These are phyloP conservation scores for Armadillidium nasatum DNA, from an alignment of 1,140 invertebrate species.

Conservation along the genomic window DNA sequence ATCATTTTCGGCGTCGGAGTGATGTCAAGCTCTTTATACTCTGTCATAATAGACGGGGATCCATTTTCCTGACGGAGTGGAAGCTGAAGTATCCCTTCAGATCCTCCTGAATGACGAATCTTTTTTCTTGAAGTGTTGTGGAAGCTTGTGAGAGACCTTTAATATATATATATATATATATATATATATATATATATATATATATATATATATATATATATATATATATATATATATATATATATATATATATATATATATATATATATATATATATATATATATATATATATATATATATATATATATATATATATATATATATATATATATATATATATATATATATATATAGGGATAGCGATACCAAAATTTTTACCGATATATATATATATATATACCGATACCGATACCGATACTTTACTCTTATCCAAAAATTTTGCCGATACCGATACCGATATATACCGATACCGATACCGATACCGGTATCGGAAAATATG, in stretches of 20 bases:
- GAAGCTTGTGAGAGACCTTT: neutral
- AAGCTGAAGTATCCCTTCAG: slow-evolving; percentile 20
- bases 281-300: slow-evolving; percentile 23
- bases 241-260: slow-evolving; percentile 17
- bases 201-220: neutral
- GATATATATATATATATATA: too few relatives aligned
- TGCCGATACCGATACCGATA: too few relatives aligned
- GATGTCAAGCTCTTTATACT: slow-evolving; percentile 41
- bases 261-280: slow-evolving; percentile 12
- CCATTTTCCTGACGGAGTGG: slow-evolving; percentile 31
- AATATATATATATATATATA: slow-evolving; percentile 18
- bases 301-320: slow-evolving; percentile 6
- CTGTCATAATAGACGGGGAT: slow-evolving; percentile 37
- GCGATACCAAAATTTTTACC: too few relatives aligned
- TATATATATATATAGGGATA: slow-evolving; percentile 9
- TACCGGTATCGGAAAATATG: too few relatives aligned
- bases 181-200: neutral
- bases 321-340: slow-evolving; percentile 14
- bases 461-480: too few relatives aligned
- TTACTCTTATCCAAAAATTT: too few relatives aligned
- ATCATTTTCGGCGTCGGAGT: slow-evolving; percentile 25
- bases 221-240: slow-evolving; percentile 16
- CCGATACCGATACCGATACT: too few relatives aligned
- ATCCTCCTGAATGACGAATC: neutral
- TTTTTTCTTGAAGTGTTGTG: slow-evolving; percentile 16